Conservation (phyloP, 1,140 invertebrate species). For the Pissodes strobi region DNA sequence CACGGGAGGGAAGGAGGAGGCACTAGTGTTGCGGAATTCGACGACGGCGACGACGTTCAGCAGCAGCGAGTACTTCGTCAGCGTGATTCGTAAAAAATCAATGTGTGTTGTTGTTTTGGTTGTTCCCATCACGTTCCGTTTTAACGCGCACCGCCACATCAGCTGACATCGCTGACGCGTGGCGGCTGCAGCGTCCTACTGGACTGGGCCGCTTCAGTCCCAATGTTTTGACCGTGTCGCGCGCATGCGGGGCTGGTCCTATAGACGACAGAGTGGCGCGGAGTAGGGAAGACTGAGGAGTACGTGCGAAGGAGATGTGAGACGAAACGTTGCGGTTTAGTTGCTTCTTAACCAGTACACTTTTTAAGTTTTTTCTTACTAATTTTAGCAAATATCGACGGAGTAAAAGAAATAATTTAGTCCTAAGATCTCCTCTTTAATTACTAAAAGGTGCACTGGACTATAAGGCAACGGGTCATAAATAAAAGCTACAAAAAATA, state of each 20-base stretch:
- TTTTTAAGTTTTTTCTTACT: too few species aligned
- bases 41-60: background rate
- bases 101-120: constrained; percentile 11
- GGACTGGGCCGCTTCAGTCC: background rate
- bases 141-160: background rate
- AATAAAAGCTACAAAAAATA: too few species aligned
- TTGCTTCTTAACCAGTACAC: too few species aligned
- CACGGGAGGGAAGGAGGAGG: background rate
- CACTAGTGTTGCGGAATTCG: background rate
- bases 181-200: background rate
- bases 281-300: constrained; percentile 9
- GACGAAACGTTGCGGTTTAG: too few species aligned
- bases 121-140: constrained; percentile 5
- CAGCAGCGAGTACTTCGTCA: background rate
- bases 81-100: constrained; percentile 10
- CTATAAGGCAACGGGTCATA: too few species aligned
- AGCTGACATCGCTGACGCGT: too few species aligned
- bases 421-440: too few species aligned
- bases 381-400: too few species aligned
- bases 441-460: too few species aligned
- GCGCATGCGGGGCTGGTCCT: background rate
- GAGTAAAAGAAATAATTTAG: too few species aligned
- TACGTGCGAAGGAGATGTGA: too few species aligned
- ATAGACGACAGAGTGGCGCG: constrained; percentile 7
- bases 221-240: constrained; percentile 22